Evolutionary conservation across 1,140 invertebrate species (phyloP).

Genomic region (Bacillus rossius): DNA sequence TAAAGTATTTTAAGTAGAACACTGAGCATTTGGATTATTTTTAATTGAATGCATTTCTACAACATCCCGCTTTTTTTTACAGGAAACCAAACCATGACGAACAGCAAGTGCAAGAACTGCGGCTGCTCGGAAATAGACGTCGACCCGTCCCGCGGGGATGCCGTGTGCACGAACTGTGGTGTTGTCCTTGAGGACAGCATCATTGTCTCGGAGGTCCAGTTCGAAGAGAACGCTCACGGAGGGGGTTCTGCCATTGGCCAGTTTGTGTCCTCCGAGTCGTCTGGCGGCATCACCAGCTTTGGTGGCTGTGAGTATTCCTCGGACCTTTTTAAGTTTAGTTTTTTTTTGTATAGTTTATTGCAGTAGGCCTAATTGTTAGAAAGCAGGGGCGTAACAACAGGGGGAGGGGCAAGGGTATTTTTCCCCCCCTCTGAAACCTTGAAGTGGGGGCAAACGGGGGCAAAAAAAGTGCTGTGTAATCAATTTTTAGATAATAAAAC

Average conservation of each 20-base stretch:
- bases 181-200: conserved; percentile 92
- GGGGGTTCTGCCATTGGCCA: conserved; percentile 84
- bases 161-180: conserved; percentile 94
- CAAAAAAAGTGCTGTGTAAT: too few relatives aligned
- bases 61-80: too few relatives aligned
- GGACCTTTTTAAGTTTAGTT: background rate
- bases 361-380: too few relatives aligned
- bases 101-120: conserved; percentile 81
- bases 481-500: too few relatives aligned
- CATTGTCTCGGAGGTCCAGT: conserved; percentile 95
- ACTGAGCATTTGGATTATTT: too few relatives aligned
- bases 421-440: too few relatives aligned
- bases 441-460: too few relatives aligned
- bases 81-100: conserved; percentile 3
- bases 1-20: too few relatives aligned
- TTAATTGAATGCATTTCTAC: too few relatives aligned
- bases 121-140: conserved; percentile 92
- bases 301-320: conserved; percentile 50
- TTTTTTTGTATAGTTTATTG: too few relatives aligned
- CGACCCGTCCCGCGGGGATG: conserved; percentile 88
- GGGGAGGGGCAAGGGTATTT: too few relatives aligned
- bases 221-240: conserved; percentile 88
- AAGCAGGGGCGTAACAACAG: too few relatives aligned
- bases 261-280: conserved; percentile 85
- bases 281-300: conserved; percentile 71